Base-by-base conservation (phyloP, 2,113 vertebrate genomes). In the Triplophysa dalaica region DNA sequence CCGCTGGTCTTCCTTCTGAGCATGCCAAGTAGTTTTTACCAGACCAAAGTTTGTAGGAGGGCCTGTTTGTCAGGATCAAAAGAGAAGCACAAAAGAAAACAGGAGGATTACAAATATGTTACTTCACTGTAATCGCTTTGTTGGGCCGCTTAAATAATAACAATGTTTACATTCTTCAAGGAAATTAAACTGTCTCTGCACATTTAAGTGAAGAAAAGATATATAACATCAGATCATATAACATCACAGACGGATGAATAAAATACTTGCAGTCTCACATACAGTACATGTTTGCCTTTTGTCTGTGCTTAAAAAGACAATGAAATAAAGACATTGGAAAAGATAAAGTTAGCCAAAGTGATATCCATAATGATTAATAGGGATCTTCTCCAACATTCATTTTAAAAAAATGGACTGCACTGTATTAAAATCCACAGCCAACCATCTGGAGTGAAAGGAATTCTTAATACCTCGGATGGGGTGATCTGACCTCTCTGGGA, bases 11-110 rank as follows among this genome's bases (percentile, higher is more conserved):
- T 86, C 88, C 89, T 87, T 48, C 73, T 81, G 60, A 61, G 82
- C 87, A 74, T 77, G 85, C 87, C 90, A 86, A 14, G 79, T 84
- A 81, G 90, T 38, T 38, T 38, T 77, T 0, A 68, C 82, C 2
- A 88, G 89, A n/a, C 93, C 93, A 0, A 90, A 91, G 84, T 91
- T 92, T 24, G 91, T 95, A 16, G 92, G 92, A 77, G 94, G 91
- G 22, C 82, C 94, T 94, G 74, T 52, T 56, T 68, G 52, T 56
- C n/a, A 67, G 10, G 45, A 19, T 67, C 38, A 76, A 29, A 38
- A 43, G 10, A 52, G 7, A 74, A 14, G 73, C 13, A 62, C n/a
- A 61, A 14, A 24, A 75, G 38, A 24, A 45, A 33, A 24, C 41
- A 56, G 58, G 33, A 66, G 68, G 9, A 19, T 22, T 33, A 16